phyloP scores from a whole-genome alignment of 1,140 invertebrate genomes.

The Apis mellifera region Amel_HAv3.1 CM009935.2:2327001-2327500 shows the following conservation, averaged over 20 bases:
- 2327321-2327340: too few relatives aligned
- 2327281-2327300: too few relatives aligned
- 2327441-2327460: conserved; percentile 42
- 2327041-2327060: not conserved
- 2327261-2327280: too few relatives aligned
- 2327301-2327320: too few relatives aligned
- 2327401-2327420: not conserved
- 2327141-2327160: not conserved
- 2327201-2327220: too few relatives aligned
- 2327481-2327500: conserved; percentile 27
- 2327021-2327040: not conserved
- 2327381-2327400: not conserved
- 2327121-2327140: not conserved
- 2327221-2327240: too few relatives aligned
- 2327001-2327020: not conserved
- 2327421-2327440: not conserved
- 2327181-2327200: too few relatives aligned
- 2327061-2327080: not conserved
- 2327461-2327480: conserved; percentile 44
- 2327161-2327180: not conserved
- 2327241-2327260: too few relatives aligned
- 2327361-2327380: too few relatives aligned
- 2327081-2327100: not conserved
- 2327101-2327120: not conserved
- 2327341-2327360: too few relatives aligned